phyloP scores from a whole-genome alignment of 2,888 invertebrate genomes.

The Hypercompe scribonia region DNA sequence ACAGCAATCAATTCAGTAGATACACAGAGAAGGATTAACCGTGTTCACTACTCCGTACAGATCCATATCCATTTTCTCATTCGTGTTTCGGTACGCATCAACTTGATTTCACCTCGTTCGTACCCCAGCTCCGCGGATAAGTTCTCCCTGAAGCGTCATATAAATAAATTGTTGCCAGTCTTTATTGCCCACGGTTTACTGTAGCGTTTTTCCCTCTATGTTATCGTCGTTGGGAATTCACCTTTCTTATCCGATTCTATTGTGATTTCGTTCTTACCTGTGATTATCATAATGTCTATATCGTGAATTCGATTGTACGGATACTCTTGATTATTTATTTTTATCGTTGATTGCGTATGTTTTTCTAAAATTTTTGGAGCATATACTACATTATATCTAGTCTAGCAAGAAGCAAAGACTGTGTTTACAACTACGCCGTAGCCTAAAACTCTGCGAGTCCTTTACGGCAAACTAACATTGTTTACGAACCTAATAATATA shows the following conservation, averaged over 20 bases:
- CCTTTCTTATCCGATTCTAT: constrained; percentile 73
- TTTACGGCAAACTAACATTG: neutral
- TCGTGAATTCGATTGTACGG: constrained; percentile 60
- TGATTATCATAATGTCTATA: constrained; percentile 77
- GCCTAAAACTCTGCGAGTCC: neutral
- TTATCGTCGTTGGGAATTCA: constrained; percentile 79
- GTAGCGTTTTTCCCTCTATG: constrained; percentile 78
- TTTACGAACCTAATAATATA: neutral
- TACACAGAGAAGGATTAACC: constrained; percentile 58
- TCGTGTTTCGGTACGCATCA: constrained; percentile 75
- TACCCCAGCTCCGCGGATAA: constrained; percentile 76
- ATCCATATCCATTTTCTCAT: constrained; percentile 72
- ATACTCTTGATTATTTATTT: constrained; percentile 50
- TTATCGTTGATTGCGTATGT: neutral
- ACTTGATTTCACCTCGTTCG: constrained; percentile 82
- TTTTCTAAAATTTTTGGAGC: neutral
- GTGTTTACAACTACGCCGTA: neutral
- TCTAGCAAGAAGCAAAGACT: neutral
- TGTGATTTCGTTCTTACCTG: constrained; percentile 76
- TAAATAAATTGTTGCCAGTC: constrained; percentile 86
- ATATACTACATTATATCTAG: too few species aligned
- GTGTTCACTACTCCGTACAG: constrained; percentile 66
- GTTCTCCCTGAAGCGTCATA: constrained; percentile 85
- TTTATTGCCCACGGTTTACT: constrained; percentile 82
- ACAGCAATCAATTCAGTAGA: constrained; percentile 53